A percentile compares a stretch with the other conserved stretches of the same genome.
phyloP scores from a whole-genome alignment of 1,140 invertebrate species.

The Metaphire vulgaris region DNA sequence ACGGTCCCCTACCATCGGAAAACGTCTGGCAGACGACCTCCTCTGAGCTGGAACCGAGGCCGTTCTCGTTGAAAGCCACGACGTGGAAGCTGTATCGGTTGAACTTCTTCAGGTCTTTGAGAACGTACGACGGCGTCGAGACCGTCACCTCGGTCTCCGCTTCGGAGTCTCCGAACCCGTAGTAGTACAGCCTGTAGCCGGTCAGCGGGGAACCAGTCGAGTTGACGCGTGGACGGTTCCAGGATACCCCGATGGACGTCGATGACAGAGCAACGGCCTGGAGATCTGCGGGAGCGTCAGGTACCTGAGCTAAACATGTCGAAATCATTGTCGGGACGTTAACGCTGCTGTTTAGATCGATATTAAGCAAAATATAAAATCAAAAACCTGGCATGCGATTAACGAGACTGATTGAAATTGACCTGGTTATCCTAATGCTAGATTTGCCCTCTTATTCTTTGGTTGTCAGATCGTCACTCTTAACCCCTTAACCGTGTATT shows the following conservation, averaged over 20 bases:
- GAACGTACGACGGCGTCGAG: conserved; percentile 53
- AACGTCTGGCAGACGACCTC: conserved; percentile 71
- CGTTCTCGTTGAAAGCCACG: conserved; percentile 71
- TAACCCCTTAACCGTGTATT: too few species aligned
- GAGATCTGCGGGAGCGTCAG: conserved; percentile 66
- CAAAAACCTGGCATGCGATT: too few species aligned
- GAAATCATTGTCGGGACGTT: too few species aligned
- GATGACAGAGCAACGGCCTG: conserved; percentile 62
- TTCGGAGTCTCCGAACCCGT: conserved; percentile 60
- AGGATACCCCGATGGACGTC: conserved; percentile 64
- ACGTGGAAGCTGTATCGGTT: conserved; percentile 74
- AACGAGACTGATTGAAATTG: too few species aligned
- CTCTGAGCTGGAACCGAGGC: conserved; percentile 67
- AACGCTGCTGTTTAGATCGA: too few species aligned
- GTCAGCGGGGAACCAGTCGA: conserved; percentile 57
- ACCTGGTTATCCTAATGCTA: too few species aligned
- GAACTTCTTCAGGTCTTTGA: conserved; percentile 65
- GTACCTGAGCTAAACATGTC: conserved; percentile 65
- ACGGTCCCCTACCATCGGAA: conserved; percentile 60
- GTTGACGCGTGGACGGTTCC: conserved; percentile 50
- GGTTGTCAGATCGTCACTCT: too few species aligned
- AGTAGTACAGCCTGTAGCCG: conserved; percentile 70
- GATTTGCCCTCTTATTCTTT: too few species aligned
- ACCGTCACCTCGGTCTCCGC: conserved; percentile 58
- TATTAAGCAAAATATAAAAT: too few species aligned